Evolutionary conservation across 2,113 vertebrate species (phyloP).

Genomic region (Psilopsiagon aurifrons): DNA sequence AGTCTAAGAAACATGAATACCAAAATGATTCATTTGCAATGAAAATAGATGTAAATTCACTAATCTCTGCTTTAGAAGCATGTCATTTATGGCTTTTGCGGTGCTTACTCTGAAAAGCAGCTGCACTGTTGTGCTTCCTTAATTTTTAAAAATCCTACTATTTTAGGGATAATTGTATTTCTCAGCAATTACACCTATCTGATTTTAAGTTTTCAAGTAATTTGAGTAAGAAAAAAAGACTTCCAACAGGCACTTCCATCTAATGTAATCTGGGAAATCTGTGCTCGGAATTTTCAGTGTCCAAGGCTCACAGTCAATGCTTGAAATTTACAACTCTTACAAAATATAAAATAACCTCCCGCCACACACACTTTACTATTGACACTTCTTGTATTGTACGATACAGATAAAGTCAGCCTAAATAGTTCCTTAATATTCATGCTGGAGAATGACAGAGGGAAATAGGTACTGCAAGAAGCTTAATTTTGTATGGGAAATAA

Average conservation of each 20-base stretch:
- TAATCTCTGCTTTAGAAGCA: background rate
- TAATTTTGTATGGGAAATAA: background rate
- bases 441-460: background rate
- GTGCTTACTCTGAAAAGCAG: background rate
- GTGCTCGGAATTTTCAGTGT: background rate
- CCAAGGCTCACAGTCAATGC: background rate
- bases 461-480: background rate
- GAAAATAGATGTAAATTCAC: background rate
- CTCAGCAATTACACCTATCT: background rate
- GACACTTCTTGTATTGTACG: background rate
- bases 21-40: rapidly evolving
- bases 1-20: background rate
- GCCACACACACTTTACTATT: background rate
- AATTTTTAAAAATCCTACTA: background rate
- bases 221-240: background rate
- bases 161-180: background rate
- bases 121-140: background rate
- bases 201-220: background rate
- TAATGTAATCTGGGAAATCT: background rate
- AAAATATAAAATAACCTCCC: background rate
- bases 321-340: background rate
- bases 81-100: background rate
- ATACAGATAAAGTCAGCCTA: background rate
- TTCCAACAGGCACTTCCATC: background rate
- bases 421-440: background rate